Conservation (phyloP, 2,888 invertebrate species). For the Drosophila antonietae region DNA sequence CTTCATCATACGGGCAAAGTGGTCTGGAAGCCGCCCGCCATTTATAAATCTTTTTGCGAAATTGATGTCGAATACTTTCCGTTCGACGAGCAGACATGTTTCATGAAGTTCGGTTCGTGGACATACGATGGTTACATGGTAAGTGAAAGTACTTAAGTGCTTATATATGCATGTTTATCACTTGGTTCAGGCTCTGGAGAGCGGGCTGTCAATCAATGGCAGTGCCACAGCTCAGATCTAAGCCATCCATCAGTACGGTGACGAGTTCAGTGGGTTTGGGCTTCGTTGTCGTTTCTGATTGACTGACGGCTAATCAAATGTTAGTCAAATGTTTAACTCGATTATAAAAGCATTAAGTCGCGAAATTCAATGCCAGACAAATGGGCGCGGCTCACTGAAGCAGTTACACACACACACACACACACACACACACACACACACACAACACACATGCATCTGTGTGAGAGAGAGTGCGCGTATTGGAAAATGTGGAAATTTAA, state of each 20-base stretch:
- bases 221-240: conserved; percentile 40
- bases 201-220: conserved; percentile 62
- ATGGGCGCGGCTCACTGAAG: conserved; percentile 23
- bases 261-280: conserved; percentile 12
- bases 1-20: conserved; percentile 97
- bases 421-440: too few species aligned
- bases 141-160: conserved; percentile 80
- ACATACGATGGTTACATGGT: conserved; percentile 98
- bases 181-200: conserved; percentile 22
- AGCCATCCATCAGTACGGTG: conserved; percentile 47
- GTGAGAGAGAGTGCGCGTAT: neutral
- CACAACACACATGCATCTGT: neutral
- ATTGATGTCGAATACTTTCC: conserved; percentile 98
- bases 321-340: conserved; percentile 66
- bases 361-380: conserved; percentile 33
- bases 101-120: conserved; percentile 97
- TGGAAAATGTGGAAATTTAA: neutral
- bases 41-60: conserved; percentile 98
- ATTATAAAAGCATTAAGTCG: conserved; percentile 76
- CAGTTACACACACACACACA: too few species aligned
- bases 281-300: conserved; percentile 34
- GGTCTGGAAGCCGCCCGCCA: conserved; percentile 98
- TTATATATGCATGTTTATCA: conserved; percentile 13
- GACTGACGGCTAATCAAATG: conserved; percentile 57
- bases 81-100: conserved; percentile 97